These are phyloP conservation scores for Tadarida brasiliensis DNA, from an alignment of 2,797 vertebrate genomes.

Conservation along the genomic window DNA sequence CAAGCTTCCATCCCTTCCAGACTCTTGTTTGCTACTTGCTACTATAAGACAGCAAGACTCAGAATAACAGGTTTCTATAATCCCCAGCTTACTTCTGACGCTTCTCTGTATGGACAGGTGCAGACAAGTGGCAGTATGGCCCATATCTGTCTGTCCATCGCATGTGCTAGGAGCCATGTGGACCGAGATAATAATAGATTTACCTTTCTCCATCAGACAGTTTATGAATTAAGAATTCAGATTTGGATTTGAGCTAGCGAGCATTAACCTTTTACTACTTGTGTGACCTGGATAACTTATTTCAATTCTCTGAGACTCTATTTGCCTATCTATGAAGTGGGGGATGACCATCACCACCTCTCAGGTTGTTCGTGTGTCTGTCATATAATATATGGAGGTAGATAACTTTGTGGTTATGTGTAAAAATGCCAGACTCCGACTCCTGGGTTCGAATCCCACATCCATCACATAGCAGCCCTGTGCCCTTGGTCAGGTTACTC, in stretches of 20 bases:
- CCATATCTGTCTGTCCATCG: neutral
- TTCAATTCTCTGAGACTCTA: neutral
- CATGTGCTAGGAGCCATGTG: neutral
- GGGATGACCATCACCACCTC: neutral
- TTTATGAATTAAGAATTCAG: conserved; percentile 28
- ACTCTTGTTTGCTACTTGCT: conserved; percentile 22
- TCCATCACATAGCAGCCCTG: neutral
- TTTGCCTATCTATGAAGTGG: neutral
- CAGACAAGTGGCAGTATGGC: neutral
- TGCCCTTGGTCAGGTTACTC: neutral
- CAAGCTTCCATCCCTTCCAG: neutral
- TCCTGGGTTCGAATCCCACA: neutral
- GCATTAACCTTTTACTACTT: neutral
- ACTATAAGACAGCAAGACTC: neutral
- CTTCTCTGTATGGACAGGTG: neutral
- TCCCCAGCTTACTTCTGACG: neutral
- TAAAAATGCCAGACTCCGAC: neutral
- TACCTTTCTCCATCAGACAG: neutral
- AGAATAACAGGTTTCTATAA: neutral
- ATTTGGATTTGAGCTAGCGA: neutral
- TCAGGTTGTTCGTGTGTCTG: neutral
- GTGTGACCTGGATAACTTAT: neutral
- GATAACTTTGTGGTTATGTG: neutral
- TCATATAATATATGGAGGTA: neutral
- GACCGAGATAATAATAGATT: neutral